Percentiles rank a stretch among this genome's conserved stretches.
These are phyloP conservation scores for Anthoscopus minutus DNA, from an alignment of 2,113 vertebrate genomes.

Conservation along the genomic window DNA sequence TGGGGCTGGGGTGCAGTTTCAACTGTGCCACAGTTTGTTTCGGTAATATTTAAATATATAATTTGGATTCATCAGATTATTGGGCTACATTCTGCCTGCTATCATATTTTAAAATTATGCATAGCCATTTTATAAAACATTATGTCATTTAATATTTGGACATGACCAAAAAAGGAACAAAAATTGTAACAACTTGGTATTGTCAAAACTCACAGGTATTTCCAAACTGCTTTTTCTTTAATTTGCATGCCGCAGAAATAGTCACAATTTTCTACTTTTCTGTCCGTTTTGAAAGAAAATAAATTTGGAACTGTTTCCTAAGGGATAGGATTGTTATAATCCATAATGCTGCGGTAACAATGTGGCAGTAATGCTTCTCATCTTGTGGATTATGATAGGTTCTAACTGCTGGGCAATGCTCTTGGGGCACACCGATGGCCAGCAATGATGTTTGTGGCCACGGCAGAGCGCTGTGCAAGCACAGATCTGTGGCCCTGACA, in stretches of 20 bases:
- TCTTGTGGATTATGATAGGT: neutral
- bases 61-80: neutral
- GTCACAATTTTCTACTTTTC: neutral
- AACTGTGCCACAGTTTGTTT: neutral
- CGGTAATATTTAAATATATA: neutral
- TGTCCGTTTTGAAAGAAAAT: neutral
- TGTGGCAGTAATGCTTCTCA: neutral
- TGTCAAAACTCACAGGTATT: neutral
- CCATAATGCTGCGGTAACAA: neutral
- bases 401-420: neutral
- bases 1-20: neutral
- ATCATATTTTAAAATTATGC: neutral
- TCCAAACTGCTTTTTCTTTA: neutral
- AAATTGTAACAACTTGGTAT: neutral
- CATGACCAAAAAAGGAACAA: neutral
- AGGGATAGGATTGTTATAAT: neutral
- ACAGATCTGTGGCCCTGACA: fast-evolving
- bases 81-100: neutral
- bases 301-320: neutral
- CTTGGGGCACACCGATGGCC: neutral
- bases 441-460: fast-evolving
- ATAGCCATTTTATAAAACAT: neutral
- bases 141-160: neutral
- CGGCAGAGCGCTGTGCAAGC: fast-evolving
- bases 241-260: neutral